Evolutionary conservation across 2,888 invertebrate genomes (phyloP).

Genomic region (Heteromurus nitidus): DNA sequence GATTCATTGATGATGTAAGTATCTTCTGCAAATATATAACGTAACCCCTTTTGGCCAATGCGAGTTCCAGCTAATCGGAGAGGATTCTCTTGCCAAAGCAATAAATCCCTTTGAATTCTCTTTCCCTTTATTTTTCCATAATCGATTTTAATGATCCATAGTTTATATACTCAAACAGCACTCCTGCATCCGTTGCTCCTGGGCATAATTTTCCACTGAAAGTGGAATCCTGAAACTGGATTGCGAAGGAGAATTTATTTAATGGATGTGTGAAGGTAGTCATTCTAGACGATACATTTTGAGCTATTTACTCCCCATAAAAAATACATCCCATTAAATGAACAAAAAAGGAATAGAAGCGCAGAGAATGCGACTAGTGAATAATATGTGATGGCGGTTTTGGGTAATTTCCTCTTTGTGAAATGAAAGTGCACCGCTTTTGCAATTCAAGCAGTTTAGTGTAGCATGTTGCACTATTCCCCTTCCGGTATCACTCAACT

Average conservation of each 20-base stretch:
- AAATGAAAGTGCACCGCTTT: neutral
- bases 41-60: too few species aligned
- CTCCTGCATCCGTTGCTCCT: neutral
- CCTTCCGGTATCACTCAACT: too few species aligned
- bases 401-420: neutral
- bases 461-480: too few species aligned
- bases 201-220: conserved; percentile 10
- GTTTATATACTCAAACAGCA: too few species aligned
- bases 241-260: conserved; percentile 42
- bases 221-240: neutral
- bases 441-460: neutral
- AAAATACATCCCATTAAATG: conserved; percentile 52
- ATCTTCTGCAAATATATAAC: too few species aligned
- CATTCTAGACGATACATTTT: too few species aligned
- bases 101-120: conserved; percentile 17
- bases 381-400: too few species aligned
- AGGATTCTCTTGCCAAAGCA: too few species aligned
- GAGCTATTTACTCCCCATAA: conserved; percentile 40
- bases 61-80: too few species aligned
- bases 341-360: neutral
- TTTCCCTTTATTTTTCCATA: conserved; percentile 20
- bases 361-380: neutral
- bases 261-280: too few species aligned
- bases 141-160: conserved; percentile 57
- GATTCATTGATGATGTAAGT: too few species aligned